phyloP scores from a whole-genome alignment of 1,140 invertebrate species.

The Hycleus phaleratus region DNA sequence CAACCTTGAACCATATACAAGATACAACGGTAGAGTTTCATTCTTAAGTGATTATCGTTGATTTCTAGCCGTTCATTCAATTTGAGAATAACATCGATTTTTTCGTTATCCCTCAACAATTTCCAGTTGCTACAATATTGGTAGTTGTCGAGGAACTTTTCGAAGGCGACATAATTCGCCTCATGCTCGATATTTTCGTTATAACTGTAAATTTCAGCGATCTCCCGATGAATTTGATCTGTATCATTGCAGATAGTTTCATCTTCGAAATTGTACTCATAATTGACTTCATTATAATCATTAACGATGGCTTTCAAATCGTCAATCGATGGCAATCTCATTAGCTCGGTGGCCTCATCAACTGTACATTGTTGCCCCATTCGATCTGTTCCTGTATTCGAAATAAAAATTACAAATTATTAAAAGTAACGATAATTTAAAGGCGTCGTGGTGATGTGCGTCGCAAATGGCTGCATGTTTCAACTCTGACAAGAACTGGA shows the following conservation, averaged over 20 bases:
- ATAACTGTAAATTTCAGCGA: slow-evolving; percentile 2
- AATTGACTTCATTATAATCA: no score
- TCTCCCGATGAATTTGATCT: background rate
- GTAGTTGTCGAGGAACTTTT: background rate
- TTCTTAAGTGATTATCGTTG: background rate
- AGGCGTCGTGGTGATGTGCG: slow-evolving; percentile 3
- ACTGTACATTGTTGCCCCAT: no score
- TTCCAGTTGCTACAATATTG: background rate
- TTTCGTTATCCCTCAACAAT: background rate
- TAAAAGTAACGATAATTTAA: slow-evolving; percentile 2
- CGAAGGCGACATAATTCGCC: background rate
- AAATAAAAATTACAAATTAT: no score
- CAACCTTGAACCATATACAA: slow-evolving; percentile 1
- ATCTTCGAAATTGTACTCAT: no score
- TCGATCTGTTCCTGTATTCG: no score
- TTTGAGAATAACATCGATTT: background rate
- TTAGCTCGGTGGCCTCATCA: no score
- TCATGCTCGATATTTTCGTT: background rate
- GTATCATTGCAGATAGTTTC: background rate
- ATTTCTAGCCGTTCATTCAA: background rate
- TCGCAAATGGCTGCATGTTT: slow-evolving; percentile 4
- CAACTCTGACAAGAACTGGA: background rate
- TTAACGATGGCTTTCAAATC: no score
- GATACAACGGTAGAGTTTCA: background rate
- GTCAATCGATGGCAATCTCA: background rate